Evolutionary conservation across 2,797 vertebrate species (phyloP).

Genomic region (Ammospiza maritima): DNA sequence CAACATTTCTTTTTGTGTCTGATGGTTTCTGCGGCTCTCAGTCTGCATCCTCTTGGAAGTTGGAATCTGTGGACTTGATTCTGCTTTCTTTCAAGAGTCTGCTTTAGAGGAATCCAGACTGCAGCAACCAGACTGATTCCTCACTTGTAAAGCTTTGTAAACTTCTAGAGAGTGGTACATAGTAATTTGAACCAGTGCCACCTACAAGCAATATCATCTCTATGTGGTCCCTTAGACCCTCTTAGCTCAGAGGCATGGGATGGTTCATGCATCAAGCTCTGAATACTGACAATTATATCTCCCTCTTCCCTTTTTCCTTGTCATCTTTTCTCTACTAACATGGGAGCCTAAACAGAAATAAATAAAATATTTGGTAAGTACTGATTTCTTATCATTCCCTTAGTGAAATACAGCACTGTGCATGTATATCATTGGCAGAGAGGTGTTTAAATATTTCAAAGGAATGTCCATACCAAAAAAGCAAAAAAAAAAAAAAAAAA

Average conservation of each 20-base stretch:
- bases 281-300: neutral
- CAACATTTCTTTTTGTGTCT: neutral
- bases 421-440: neutral
- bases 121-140: neutral
- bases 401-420: neutral
- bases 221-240: neutral
- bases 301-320: neutral
- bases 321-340: neutral
- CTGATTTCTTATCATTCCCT: neutral
- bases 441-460: neutral
- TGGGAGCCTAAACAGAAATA: neutral
- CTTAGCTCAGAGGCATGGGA: neutral
- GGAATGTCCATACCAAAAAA: neutral
- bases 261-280: neutral
- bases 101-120: neutral
- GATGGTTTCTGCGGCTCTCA: neutral
- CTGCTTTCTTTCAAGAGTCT: neutral
- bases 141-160: neutral
- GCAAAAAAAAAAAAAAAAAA: neutral
- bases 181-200: neutral
- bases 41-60: neutral
- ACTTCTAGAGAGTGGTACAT: neutral
- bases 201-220: neutral
- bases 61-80: neutral
- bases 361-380: neutral